Base-by-base conservation (phyloP, 2,888 invertebrate species). In the Chrysomela aeneicollis region DNA sequence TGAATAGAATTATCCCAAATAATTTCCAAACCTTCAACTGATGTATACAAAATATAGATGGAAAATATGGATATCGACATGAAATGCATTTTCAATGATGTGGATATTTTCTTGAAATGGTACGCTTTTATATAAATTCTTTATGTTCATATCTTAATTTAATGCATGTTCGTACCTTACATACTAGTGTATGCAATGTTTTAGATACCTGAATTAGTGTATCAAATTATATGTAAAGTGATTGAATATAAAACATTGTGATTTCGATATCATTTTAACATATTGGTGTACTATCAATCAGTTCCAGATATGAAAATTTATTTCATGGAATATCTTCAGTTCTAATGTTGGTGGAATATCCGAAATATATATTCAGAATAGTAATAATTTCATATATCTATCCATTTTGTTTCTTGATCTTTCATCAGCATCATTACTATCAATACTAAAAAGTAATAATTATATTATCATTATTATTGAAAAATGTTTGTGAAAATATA, bases 1-100 rank as follows among this genome's bases (percentile, higher is more conserved):
- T 72, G 71, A 2, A 68, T 72, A 17, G 70, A 71, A 57, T 75
- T 74, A 50, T 77, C 75, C 77, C 76, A 77, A 46, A 72, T 61
- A 32, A 77, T 76, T 64, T 72, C 51, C 26, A 66, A 42, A 52
- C 61, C 52, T 2, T 55, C 19, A 1, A 37, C 51, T 0, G n/a
- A 17, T 26, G 15, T 10, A 17, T 5, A 10, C 42, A 46, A 46
- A 37, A 42, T 10, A 55, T 2, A 55, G 9, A 42, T 8, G 35
- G 37, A 42, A 55, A 4, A 15, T 10, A 22, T 37, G 42, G 4
- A 19, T 35, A 35, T 3, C 4, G n/a, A 15, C 6, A 42, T n/a
- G 6, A 15, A 42, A 15, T 42, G 15, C 42, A 42, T 42, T 42
- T 42, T 42, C 15, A 15, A 42, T 3, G 15, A 3, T 15, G n/a